These are phyloP conservation scores for Phenganax stokvisi DNA, from an alignment of 92 coral and sea anemone genomes.

Conservation along the genomic window DNA sequence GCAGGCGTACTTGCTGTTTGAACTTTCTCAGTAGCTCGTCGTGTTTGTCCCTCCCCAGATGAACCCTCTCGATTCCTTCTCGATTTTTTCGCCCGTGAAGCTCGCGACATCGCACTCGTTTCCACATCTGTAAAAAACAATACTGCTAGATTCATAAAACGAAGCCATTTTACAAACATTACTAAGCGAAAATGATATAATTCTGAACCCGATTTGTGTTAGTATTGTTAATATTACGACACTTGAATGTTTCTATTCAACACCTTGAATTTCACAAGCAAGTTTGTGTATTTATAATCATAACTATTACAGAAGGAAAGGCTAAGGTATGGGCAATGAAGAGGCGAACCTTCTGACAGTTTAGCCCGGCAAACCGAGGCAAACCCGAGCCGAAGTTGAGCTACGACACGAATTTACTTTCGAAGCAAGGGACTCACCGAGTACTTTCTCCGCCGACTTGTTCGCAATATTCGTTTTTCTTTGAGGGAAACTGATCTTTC, in stretches of 20 bases:
- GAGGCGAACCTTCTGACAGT: not conserved
- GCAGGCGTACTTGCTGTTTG: not conserved
- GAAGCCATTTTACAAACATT: not conserved
- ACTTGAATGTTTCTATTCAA: no score
- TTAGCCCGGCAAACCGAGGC: slow-evolving; percentile 19
- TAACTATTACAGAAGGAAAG: no score
- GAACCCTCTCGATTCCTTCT: slow-evolving; percentile 1
- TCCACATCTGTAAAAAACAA: slow-evolving; percentile 5
- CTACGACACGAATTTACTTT: slow-evolving; percentile 17
- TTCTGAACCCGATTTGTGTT: no score
- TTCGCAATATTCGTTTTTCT: slow-evolving; percentile 62
- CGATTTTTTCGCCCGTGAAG: slow-evolving; percentile 22
- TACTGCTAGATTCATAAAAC: not conserved
- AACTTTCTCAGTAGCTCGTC: not conserved
- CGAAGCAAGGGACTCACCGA: not conserved
- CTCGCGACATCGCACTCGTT: not conserved
- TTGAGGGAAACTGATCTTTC: slow-evolving; percentile 65
- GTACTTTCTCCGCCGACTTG: not conserved
- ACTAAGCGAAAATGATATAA: no score
- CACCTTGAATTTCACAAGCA: no score
- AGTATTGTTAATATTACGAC: no score
- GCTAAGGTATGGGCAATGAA: not conserved
- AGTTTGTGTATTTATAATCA: no score
- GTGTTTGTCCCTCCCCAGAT: not conserved
- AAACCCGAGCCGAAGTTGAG: not conserved